A percentile compares a stretch with the other conserved stretches of the same genome.
Evolutionary conservation across 2,888 invertebrate genomes (phyloP).

Genomic region (Sylvicola cinctus): DNA sequence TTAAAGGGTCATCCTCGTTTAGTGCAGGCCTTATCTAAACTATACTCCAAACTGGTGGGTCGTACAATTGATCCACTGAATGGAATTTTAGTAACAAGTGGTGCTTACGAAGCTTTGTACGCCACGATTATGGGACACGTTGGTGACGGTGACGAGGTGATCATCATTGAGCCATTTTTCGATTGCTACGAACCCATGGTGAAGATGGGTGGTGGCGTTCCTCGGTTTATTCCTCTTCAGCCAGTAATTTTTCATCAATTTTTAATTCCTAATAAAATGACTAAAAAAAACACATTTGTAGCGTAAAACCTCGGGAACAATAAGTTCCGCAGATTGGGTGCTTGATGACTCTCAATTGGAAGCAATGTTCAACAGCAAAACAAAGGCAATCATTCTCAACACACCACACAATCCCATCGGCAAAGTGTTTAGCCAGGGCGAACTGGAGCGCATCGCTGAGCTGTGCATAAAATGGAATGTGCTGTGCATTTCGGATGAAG

Average conservation of each 20-base stretch:
- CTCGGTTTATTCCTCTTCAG: slow-evolving; percentile 70
- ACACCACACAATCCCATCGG: slow-evolving; percentile 97
- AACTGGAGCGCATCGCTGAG: slow-evolving; percentile 58
- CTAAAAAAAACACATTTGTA: slow-evolving; percentile 8
- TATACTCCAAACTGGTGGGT: slow-evolving; percentile 63
- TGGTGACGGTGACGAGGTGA: slow-evolving; percentile 73
- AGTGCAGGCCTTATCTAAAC: slow-evolving; percentile 59
- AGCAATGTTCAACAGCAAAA: slow-evolving; percentile 61
- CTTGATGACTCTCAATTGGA: slow-evolving; percentile 65
- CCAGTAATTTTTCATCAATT: slow-evolving; percentile 33
- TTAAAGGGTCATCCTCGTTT: slow-evolving; percentile 75
- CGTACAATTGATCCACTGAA: slow-evolving; percentile 61
- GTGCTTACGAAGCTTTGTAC: slow-evolving; percentile 90
- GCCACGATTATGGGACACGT: slow-evolving; percentile 69
- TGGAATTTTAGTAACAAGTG: slow-evolving; percentile 75
- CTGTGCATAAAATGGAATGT: slow-evolving; percentile 85
- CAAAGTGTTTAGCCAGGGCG: slow-evolving; percentile 46
- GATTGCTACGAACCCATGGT: slow-evolving; percentile 98
- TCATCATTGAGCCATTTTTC: slow-evolving; percentile 95
- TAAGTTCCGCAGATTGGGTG: slow-evolving; percentile 70
- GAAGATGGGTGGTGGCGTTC: slow-evolving; percentile 62
- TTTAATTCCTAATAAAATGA: neutral
- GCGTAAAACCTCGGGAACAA: slow-evolving; percentile 21
- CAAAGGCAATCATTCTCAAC: slow-evolving; percentile 90
- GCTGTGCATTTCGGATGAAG: slow-evolving; percentile 87